Percentiles rank a stretch among this genome's conserved stretches.
phyloP scores from a whole-genome alignment of 1,140 invertebrate genomes.

The Lanistes nyassanus region DNA sequence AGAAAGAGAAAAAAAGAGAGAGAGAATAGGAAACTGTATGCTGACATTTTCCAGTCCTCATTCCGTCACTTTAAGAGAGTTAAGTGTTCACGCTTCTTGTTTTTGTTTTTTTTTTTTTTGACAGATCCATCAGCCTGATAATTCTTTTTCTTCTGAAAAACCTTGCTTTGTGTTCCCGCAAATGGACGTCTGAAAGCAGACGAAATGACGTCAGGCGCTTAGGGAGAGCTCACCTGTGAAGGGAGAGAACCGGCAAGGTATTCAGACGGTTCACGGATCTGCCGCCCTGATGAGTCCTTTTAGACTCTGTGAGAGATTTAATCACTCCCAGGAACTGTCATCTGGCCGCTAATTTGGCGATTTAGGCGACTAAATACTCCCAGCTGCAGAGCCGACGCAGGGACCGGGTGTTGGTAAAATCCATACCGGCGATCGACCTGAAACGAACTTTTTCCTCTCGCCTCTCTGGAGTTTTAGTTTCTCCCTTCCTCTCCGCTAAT shows the following conservation, averaged over 20 bases:
- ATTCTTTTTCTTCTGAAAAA: too few relatives aligned
- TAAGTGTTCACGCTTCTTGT: too few relatives aligned
- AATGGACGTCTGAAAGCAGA: conserved; percentile 1
- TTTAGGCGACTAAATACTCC: background rate
- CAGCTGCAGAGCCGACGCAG: conserved; percentile 4
- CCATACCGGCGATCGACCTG: background rate
- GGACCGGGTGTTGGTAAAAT: conserved; percentile 6
- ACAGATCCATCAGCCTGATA: too few relatives aligned
- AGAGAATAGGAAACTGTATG: too few relatives aligned
- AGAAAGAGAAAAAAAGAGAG: too few relatives aligned
- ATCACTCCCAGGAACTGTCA: conserved; percentile 9
- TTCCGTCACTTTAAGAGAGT: too few relatives aligned
- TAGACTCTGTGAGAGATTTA: background rate
- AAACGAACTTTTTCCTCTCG: background rate
- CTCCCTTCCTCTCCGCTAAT: background rate
- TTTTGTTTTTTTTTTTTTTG: too few relatives aligned
- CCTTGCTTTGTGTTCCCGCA: background rate
- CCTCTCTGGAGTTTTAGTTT: background rate
- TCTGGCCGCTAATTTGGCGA: conserved; percentile 10
- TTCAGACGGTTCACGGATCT: background rate
- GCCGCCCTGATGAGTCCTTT: conserved; percentile 3
- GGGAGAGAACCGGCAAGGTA: background rate
- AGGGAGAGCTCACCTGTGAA: background rate
- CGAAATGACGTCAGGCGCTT: background rate
- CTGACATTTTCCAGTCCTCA: too few relatives aligned